Evolutionary conservation across 2,797 vertebrate genomes (phyloP).

Genomic region (Danio albolineatus): DNA sequence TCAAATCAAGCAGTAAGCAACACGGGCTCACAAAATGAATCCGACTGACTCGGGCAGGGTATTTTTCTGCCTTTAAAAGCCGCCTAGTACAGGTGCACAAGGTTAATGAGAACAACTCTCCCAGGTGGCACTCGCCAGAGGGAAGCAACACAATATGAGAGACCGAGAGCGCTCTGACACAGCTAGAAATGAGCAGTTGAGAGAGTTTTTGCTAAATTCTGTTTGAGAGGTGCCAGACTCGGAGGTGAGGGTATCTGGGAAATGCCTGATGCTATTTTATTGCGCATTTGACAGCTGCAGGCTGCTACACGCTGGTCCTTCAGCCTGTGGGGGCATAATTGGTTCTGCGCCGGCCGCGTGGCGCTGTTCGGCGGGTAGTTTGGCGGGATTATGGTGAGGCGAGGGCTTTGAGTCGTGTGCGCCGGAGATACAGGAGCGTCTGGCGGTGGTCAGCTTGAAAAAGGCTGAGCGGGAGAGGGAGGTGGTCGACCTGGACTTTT

Average conservation of each 20-base stretch:
- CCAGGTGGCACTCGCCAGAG: conserved; percentile 66
- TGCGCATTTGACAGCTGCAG: conserved; percentile 37
- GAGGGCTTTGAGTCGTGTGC: conserved; percentile 53
- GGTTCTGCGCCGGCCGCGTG: conserved; percentile 24
- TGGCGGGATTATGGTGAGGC: conserved; percentile 55
- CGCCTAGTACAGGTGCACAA: conserved; percentile 69
- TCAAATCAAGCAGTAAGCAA: conserved; percentile 63
- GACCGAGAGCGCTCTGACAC: conserved; percentile 26
- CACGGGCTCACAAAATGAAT: conserved; percentile 64
- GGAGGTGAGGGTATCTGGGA: conserved; percentile 46
- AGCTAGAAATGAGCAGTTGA: conserved; percentile 26
- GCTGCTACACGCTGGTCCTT: conserved; percentile 24
- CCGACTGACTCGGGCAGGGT: conserved; percentile 58
- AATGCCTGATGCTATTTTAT: conserved; percentile 52
- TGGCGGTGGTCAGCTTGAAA: conserved; percentile 61
- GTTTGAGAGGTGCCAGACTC: conserved; percentile 39
- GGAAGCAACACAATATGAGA: conserved; percentile 51
- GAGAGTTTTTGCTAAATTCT: conserved; percentile 38
- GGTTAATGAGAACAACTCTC: conserved; percentile 76
- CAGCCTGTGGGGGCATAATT: conserved; percentile 51
- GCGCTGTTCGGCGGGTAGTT: conserved; percentile 22
- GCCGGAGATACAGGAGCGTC: conserved; percentile 55
- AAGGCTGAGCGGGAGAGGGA: conserved; percentile 50
- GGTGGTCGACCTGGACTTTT: conserved; percentile 59
- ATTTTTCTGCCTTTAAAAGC: conserved; percentile 63